Conservation (phyloP, 2,797 vertebrate genomes). For the Podarcis lilfordi region DNA sequence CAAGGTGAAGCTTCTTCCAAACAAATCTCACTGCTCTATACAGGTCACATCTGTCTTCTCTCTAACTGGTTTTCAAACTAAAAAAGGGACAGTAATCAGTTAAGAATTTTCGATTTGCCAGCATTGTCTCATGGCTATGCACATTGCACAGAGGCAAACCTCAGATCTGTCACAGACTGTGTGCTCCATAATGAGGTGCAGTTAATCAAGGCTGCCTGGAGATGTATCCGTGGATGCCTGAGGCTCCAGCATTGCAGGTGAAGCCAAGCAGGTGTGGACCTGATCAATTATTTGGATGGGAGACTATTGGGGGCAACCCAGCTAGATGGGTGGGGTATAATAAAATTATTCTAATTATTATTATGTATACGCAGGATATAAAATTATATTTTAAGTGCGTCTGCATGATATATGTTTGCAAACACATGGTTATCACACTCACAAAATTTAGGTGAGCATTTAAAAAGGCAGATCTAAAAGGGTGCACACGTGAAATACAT, state of each 20-base stretch:
- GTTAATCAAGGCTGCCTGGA: neutral
- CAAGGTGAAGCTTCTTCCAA: neutral
- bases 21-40: neutral
- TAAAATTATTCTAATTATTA: too few relatives aligned
- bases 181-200: too few relatives aligned
- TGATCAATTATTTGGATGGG: too few relatives aligned
- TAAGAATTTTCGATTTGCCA: neutral
- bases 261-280: neutral
- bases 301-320: neutral
- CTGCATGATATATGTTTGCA: neutral
- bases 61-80: neutral
- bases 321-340: too few relatives aligned
- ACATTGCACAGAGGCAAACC: neutral
- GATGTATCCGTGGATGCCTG: neutral
- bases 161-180: neutral
- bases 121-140: neutral
- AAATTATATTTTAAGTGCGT: neutral
- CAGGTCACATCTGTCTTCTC: neutral
- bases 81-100: neutral
- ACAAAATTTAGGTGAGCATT: neutral
- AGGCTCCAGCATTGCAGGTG: neutral
- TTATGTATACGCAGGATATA: neutral
- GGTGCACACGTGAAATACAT: neutral
- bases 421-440: neutral
- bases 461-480: neutral